Evolutionary conservation across 2,113 vertebrate species (phyloP).

Genomic region (Atlantisia rogersi): DNA sequence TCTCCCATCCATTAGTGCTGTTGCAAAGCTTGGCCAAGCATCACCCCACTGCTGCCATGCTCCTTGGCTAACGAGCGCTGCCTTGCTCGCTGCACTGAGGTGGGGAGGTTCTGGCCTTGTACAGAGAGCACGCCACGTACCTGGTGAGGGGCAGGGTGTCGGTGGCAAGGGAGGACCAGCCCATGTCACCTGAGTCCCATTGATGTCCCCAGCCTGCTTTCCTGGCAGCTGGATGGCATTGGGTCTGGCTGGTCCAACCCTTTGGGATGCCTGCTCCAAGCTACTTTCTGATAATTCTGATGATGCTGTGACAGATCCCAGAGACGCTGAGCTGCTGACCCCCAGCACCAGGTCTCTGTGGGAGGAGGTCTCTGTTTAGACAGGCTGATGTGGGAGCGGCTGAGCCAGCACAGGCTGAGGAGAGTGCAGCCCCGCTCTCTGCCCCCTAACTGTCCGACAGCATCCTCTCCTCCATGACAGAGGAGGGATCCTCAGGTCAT

Average conservation of each 20-base stretch:
- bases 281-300: neutral
- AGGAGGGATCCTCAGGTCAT: neutral
- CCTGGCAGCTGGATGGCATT: neutral
- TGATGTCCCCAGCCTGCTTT: neutral
- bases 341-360: fast-evolving
- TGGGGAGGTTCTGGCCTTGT: neutral
- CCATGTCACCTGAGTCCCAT: neutral
- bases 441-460: neutral
- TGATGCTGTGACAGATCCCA: neutral
- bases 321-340: neutral
- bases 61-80: neutral
- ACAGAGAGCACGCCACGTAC: fast-evolving
- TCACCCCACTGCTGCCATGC: fast-evolving
- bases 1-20: fast-evolving
- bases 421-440: neutral
- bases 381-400: neutral
- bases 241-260: neutral
- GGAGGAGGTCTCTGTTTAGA: slow-evolving; percentile 48
- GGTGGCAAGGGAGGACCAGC: neutral
- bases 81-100: fast-evolving
- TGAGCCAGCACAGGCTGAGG: slow-evolving; percentile 17
- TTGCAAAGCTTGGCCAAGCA: neutral
- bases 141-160: neutral
- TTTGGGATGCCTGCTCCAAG: neutral
- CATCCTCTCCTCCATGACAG: neutral